Base-by-base conservation (phyloP, 2,113 vertebrate species). In the Dolichallabes microphthalmus region DNA sequence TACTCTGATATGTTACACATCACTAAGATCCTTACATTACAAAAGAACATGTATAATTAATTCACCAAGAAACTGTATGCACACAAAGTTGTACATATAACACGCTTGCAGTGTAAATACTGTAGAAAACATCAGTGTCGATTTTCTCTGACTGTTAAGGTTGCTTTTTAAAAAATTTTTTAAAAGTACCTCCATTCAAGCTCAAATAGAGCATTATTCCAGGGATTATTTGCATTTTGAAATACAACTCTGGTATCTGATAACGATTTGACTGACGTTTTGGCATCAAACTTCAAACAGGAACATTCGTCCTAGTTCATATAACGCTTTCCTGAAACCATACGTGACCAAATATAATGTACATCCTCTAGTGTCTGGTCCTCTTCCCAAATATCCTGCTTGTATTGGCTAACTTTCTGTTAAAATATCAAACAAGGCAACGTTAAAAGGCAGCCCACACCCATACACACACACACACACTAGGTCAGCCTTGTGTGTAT, bases 361-460 rank as follows among this genome's bases (percentile, higher is more conserved):
- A 35, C 27, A 22, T 58, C 58, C 30, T 30, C 19, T 83, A 80
- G 60, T 27, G 71, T 73, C 85, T 88, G 82, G 82, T 86, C 77
- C 68, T 20, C 53, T 7, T 85, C 35, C 71, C 69, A 35, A 57
- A 78, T 45, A 84, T 75, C 39, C 7, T 10, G 0, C 12, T 27
- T n/a, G 2, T 63, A 55, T 22, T 75, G 52, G 63, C 63, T 35
- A 80, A 68, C 1, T 1, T 35, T 9, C 4, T 9, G 53, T 75
- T 77, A 82, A 78, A 85, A 85, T 74, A 53, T 82, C n/a, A 27
- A 64, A 60, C 45, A 77, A 76, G 73, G 71, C 61, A 68, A 85
- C 14, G 0, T 69, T 69, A 71, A 85, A 80, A 85, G 64, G 25
- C 19, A 68, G 27, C 39, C 61, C 19, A 71, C n/a, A n/a, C n/a